Evolutionary conservation across 1,140 invertebrate genomes (phyloP), one percentile per base, ranked within the genome.

Genomic region (Meloidogyne chitwoodi): DNA sequence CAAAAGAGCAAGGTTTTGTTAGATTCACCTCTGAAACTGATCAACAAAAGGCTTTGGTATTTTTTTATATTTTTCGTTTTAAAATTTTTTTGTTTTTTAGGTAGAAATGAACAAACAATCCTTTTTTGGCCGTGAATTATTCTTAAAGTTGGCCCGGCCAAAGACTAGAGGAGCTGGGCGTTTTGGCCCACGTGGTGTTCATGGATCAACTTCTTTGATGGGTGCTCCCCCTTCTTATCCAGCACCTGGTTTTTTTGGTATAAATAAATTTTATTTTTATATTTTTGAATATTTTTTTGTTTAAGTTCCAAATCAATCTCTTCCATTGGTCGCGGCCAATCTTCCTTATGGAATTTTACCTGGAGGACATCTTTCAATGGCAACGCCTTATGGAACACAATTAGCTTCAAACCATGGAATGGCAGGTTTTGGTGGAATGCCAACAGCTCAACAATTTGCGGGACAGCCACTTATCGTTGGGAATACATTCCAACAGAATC

Each of bases 1-100:
- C 80, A 10, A 75, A 80, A 68, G 76, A 85, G 24, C 73, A 76
- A 6, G 84, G 84, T 14, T 85, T 85, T 75, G 78, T 85, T 6
- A 62, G 84, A 16, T 85, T 85, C 63, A 75, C 76, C 12, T 82
- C 82, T 61, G 80, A 85, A 77, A 85, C 81, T 38, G 84, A 85
- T 70, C 84, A 85, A 62, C 85, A 85, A 64, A 77, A 76, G 63
- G 84, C 84, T 3, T 74, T 85, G 66, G 80, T 83, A 41, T 66
- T 77, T 34, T 77, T 34, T 44, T 3, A 29, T 26, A 41, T 0
- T 68, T 26, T 69, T 19, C 4, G 34, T 34, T 79, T 61, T 68
- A 68, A 73, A 77, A 82, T 29, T 56, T 69, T 48, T 24, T 79
- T 10, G 10, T 63, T 77, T 65, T 83, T 66, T 38, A 81, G 80